These are phyloP conservation scores for Calliopsis andreniformis DNA, from an alignment of 1,140 invertebrate species.

Conservation along the genomic window DNA sequence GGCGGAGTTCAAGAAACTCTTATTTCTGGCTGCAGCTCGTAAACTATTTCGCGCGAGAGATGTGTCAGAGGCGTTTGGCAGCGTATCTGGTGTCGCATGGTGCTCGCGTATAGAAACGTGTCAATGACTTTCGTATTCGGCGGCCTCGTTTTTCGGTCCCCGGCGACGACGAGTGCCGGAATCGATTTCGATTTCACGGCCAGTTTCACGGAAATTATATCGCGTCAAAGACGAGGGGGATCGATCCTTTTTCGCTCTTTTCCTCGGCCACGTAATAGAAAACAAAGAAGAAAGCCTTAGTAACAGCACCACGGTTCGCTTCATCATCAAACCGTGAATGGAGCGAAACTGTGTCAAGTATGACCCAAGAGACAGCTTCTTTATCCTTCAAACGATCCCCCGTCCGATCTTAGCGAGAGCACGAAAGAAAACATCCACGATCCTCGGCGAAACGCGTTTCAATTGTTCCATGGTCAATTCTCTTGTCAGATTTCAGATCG, in stretches of 20 bases:
- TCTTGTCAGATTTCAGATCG: too few relatives aligned
- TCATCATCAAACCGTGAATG: neutral
- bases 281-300: neutral
- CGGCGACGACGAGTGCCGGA: conserved; percentile 40
- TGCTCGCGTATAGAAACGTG: conserved; percentile 37
- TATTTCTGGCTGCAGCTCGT: conserved; percentile 8
- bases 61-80: conserved; percentile 26
- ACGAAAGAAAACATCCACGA: too few relatives aligned
- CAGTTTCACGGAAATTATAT: conserved; percentile 63
- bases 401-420: too few relatives aligned
- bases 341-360: too few relatives aligned
- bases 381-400: too few relatives aligned
- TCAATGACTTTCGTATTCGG: conserved; percentile 61
- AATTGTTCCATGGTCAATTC: too few relatives aligned
- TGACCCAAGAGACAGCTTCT: too few relatives aligned
- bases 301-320: neutral
- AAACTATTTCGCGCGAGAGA: conserved; percentile 47
- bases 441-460: too few relatives aligned
- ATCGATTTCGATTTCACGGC: conserved; percentile 66
- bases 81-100: conserved; percentile 8
- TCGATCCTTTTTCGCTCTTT: conserved; percentile 12
- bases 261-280: neutral
- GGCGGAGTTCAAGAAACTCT: conserved; percentile 21
- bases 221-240: conserved; percentile 32
- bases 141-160: conserved; percentile 54